Conservation (phyloP, 1,140 invertebrate genomes). For the Drosophila eugracilis region DNA sequence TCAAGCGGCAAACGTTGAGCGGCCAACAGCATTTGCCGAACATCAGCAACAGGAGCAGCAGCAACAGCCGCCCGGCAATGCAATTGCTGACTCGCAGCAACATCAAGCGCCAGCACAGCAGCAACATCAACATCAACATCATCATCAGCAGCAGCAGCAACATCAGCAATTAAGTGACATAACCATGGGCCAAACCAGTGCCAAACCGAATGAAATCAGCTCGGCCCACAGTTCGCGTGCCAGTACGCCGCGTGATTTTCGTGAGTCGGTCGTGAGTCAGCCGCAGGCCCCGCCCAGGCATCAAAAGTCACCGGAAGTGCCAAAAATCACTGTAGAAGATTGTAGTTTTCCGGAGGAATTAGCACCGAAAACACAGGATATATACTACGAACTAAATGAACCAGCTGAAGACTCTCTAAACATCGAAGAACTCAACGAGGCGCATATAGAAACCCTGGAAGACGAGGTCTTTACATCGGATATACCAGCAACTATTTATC, state of each 20-base stretch:
- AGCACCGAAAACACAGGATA: conserved; percentile 33
- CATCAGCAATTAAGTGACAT: conserved; percentile 54
- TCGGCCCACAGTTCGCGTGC: conserved; percentile 58
- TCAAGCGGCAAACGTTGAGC: conserved; percentile 79
- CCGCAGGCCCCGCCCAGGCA: conserved; percentile 56
- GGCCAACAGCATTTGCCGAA: conserved; percentile 41
- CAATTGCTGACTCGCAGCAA: conserved; percentile 49
- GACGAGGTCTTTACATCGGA: conserved; percentile 70
- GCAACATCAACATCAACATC: conserved; percentile 3
- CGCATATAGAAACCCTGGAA: conserved; percentile 59
- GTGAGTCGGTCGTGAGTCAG: conserved; percentile 64
- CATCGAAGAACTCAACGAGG: conserved; percentile 66
- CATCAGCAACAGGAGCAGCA: conserved; percentile 51
- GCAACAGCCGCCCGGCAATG: conserved; percentile 39
- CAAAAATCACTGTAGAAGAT: conserved; percentile 76
- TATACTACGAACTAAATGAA: conserved; percentile 70
- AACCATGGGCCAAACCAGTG: conserved; percentile 77
- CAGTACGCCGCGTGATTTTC: conserved; percentile 73
- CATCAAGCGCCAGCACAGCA: conserved; percentile 30
- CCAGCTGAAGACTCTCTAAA: conserved; percentile 30
- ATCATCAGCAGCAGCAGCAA: conserved; percentile 29
- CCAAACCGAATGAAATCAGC: conserved; percentile 63
- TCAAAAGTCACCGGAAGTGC: conserved; percentile 58
- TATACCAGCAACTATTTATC: conserved; percentile 72
- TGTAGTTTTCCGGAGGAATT: conserved; percentile 55